Percentiles rank a stretch among this genome's conserved stretches.
Conservation (phyloP, 2,888 invertebrate species). For the Ophraella communa region DNA sequence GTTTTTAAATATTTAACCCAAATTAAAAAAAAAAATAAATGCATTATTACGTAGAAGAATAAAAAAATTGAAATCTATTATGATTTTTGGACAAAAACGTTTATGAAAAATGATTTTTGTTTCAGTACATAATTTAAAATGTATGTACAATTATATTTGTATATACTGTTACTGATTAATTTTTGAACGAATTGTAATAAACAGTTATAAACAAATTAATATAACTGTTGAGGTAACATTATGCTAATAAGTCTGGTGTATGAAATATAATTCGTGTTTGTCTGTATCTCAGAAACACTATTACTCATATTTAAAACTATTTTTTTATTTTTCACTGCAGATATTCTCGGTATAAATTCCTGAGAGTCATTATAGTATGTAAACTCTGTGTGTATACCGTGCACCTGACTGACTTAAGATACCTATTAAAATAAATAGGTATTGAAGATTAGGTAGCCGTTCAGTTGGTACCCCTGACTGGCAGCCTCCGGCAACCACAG, state of each 20-base stretch:
- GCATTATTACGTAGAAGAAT: too few relatives aligned
- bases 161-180: too few relatives aligned
- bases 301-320: slow-evolving; percentile 8
- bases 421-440: slow-evolving; percentile 34
- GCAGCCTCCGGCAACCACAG: slow-evolving; percentile 6
- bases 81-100: too few relatives aligned
- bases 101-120: too few relatives aligned
- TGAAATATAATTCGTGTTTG: neutral
- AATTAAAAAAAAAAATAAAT: too few relatives aligned
- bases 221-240: neutral
- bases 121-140: too few relatives aligned
- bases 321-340: slow-evolving; percentile 10
- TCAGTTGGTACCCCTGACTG: slow-evolving; percentile 21
- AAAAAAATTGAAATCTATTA: too few relatives aligned
- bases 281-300: neutral
- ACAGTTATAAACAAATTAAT: neutral
- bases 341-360: slow-evolving; percentile 19
- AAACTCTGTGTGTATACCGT: slow-evolving; percentile 8
- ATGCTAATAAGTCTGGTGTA: neutral
- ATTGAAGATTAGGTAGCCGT: slow-evolving; percentile 41
- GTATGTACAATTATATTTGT: too few relatives aligned
- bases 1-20: too few relatives aligned
- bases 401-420: slow-evolving; percentile 31
- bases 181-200: neutral
- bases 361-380: slow-evolving; percentile 18